Evolutionary conservation across 1,140 invertebrate genomes (phyloP).

Genomic region (Thalassaphorura encarpata): DNA sequence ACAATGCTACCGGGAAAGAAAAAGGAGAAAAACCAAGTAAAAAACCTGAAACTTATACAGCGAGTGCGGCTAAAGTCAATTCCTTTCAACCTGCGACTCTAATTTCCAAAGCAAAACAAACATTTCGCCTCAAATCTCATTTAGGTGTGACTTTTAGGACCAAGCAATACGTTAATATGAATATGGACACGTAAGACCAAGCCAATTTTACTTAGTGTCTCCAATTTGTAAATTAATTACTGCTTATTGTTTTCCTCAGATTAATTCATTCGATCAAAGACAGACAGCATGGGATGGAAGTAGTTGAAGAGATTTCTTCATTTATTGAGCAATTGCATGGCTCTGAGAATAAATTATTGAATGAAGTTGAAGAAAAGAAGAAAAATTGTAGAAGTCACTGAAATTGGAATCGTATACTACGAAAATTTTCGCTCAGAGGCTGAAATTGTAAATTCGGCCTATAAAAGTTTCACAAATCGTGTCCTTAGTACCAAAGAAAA

Average conservation of each 20-base stretch:
- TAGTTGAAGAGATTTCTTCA: constrained; percentile 22
- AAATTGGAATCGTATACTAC: constrained; percentile 30
- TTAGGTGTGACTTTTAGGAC: constrained; percentile 29
- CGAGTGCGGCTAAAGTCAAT: constrained; percentile 25
- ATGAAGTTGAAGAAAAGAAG: constrained; percentile 30
- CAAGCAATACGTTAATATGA: constrained; percentile 31
- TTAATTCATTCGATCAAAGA: constrained; percentile 28
- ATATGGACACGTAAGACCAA: constrained; percentile 18
- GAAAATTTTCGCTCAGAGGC: constrained; percentile 32
- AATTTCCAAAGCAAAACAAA: constrained; percentile 23
- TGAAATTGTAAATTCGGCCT: constrained; percentile 29
- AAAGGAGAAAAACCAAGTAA: constrained; percentile 17
- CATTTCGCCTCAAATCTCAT: constrained; percentile 29
- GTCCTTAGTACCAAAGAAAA: constrained; percentile 24
- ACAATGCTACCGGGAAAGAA: constrained; percentile 25
- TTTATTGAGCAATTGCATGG: constrained; percentile 19
- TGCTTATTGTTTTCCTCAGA: constrained; percentile 1
- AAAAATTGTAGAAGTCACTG: constrained; percentile 29
- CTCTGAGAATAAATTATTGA: constrained; percentile 21
- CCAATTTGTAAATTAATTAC: not conserved
- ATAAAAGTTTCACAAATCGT: constrained; percentile 27
- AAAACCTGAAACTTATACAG: constrained; percentile 32
- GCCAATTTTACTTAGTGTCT: not conserved
- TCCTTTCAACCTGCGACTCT: constrained; percentile 23
- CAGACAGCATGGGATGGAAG: constrained; percentile 27